These are phyloP conservation scores for Drosophila pseudoobscura DNA, from an alignment of 1,140 invertebrate species.

Conservation along the genomic window DNA sequence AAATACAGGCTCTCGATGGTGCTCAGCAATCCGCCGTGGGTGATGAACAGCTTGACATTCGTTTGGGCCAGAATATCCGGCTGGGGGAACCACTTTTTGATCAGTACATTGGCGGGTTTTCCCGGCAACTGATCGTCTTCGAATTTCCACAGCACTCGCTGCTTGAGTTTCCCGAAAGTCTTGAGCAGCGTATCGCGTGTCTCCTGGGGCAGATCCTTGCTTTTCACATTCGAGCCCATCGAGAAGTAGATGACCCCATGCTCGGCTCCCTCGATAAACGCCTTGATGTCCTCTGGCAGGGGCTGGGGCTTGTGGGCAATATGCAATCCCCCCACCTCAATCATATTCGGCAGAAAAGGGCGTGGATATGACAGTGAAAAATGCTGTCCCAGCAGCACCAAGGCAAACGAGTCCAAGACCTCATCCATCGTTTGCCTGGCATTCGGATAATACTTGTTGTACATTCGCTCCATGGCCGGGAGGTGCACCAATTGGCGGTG, in stretches of 20 bases:
- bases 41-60: slow-evolving; percentile 88
- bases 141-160: slow-evolving; percentile 88
- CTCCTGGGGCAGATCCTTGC: slow-evolving; percentile 84
- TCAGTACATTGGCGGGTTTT: slow-evolving; percentile 86
- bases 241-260: slow-evolving; percentile 87
- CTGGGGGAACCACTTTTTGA: slow-evolving; percentile 89
- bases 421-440: slow-evolving; percentile 66
- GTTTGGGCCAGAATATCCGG: slow-evolving; percentile 88
- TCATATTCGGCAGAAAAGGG: slow-evolving; percentile 84
- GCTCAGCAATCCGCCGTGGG: slow-evolving; percentile 89
- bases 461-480: slow-evolving; percentile 63
- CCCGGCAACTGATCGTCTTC: slow-evolving; percentile 85
- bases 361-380: slow-evolving; percentile 84
- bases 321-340: slow-evolving; percentile 86
- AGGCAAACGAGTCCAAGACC: slow-evolving; percentile 79
- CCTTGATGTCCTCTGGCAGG: slow-evolving; percentile 83
- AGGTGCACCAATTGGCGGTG: slow-evolving; percentile 33
- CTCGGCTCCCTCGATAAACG: slow-evolving; percentile 85
- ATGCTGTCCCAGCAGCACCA: slow-evolving; percentile 86
- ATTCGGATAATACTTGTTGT: slow-evolving; percentile 83
- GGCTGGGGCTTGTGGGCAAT: slow-evolving; percentile 76
- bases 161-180: slow-evolving; percentile 85
- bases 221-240: slow-evolving; percentile 86
- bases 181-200: slow-evolving; percentile 84
- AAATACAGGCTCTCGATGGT: slow-evolving; percentile 88